Evolutionary conservation across 2,888 invertebrate species (phyloP).

Genomic region (Galerucella nymphaeae): DNA sequence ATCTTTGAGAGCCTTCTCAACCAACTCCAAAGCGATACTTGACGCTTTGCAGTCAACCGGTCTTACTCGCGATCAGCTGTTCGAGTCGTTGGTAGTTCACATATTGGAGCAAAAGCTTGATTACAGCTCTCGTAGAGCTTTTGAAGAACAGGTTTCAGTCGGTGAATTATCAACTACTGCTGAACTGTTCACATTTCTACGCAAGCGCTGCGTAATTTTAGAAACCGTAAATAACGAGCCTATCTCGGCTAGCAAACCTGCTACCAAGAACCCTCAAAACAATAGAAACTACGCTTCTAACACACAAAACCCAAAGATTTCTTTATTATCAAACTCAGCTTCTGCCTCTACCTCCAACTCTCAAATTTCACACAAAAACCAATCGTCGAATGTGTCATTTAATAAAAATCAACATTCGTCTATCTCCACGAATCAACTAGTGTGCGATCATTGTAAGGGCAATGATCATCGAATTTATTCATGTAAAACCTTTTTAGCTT

Average conservation of each 20-base stretch:
- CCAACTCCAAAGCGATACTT: conserved; percentile 1
- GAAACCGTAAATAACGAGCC: neutral
- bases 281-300: neutral
- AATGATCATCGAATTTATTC: conserved; percentile 1
- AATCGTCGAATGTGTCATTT: neutral
- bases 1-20: conserved; percentile 1
- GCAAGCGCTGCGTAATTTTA: neutral
- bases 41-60: conserved; percentile 2
- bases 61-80: neutral
- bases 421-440: neutral
- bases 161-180: conserved; percentile 1
- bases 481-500: neutral
- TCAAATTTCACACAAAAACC: neutral
- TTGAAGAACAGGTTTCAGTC: neutral
- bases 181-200: neutral
- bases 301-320: neutral
- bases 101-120: conserved; percentile 5
- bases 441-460: neutral
- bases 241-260: neutral
- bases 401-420: neutral
- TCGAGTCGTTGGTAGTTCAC: neutral
- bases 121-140: neutral
- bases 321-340: neutral
- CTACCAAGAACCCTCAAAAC: neutral
- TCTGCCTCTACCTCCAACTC: neutral